Evolutionary conservation across 2,113 vertebrate genomes (phyloP), one percentile per base, ranked within the genome.

Genomic region (Nymphicus hollandicus): DNA sequence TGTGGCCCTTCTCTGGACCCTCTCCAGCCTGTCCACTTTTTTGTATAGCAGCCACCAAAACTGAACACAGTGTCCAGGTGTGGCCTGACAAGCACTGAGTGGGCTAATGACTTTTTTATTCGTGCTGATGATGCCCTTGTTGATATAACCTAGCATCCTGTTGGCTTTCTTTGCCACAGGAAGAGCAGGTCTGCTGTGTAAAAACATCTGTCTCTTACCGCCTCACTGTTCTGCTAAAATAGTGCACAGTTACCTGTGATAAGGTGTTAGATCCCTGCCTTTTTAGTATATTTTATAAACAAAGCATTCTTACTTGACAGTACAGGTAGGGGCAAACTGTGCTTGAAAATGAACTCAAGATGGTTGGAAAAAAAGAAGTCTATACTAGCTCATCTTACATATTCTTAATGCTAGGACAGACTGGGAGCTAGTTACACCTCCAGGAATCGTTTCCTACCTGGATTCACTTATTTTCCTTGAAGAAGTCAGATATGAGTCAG

Each of bases 181-280:
- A 60, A 41, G 44, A 79, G 23, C n/a, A 85, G n/a, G 16, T 35
- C 33, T 17, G 1, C 56, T 25, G 6, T 2, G 6, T 33, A 11
- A 28, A 81, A 91, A 31, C 1, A 2, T 8, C n/a, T 10, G 53
- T 17, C 80, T 43, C 24, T 47, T 7, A 52, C 35, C 33, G 35
- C 29, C 50, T 33, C 4, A 5, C 64, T 44, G 41, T 49, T 47
- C 27, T 43, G n/a, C 12, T 24, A 44, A 46, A 73, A 29, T 11
- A 28, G 9, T 6, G 13, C 11, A 25, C 37, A 50, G 46, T 13
- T 18, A 1, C 0, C 1, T 0, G 5, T 3, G 60, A 15, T 15
- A 22, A 49, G 11, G 63, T 19, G 7, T 4, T 29, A 55, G 6
- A 4, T 66, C 41, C 58, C 61, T 17, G 12, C 0, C 4, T 86